phyloP scores from a whole-genome alignment of 2,797 vertebrate genomes.

The Esox masquinongy region DNA sequence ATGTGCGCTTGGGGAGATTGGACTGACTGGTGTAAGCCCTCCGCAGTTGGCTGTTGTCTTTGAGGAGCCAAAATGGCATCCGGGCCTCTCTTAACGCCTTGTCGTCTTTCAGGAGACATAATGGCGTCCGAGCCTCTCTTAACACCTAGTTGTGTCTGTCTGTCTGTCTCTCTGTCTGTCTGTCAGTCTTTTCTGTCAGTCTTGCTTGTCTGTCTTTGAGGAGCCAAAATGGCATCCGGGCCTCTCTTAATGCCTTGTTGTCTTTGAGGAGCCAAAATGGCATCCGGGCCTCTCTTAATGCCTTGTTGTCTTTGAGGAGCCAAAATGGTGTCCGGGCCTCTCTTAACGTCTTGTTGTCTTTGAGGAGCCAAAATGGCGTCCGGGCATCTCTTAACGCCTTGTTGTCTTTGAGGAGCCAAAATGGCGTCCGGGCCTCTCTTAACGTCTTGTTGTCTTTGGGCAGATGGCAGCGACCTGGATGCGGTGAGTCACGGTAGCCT shows the following conservation, averaged over 20 bases:
- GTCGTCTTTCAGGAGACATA: constrained; percentile 53
- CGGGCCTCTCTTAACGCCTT: constrained; percentile 14
- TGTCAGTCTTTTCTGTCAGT: no score
- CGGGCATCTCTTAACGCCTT: no score
- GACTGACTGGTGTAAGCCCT: no score
- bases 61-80: constrained; percentile 9
- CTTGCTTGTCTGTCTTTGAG: no score
- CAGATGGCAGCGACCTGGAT: constrained; percentile 87
- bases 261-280: constrained; percentile 48
- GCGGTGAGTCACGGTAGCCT: constrained; percentile 86
- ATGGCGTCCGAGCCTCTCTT: no score
- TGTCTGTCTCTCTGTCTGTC: no score
- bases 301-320: no score
- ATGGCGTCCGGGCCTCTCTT: constrained; percentile 11
- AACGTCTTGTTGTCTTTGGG: constrained; percentile 61
- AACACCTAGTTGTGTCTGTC: neutral
- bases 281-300: no score
- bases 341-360: no score
- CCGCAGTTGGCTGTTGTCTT: neutral
- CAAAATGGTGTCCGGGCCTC: no score
- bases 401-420: constrained; percentile 54
- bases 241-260: constrained; percentile 31
- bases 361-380: no score
- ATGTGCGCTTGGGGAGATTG: no score
- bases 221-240: constrained; percentile 2